Evolutionary conservation across 2,797 vertebrate genomes (phyloP).

Genomic region (Poecilia velifera): DNA sequence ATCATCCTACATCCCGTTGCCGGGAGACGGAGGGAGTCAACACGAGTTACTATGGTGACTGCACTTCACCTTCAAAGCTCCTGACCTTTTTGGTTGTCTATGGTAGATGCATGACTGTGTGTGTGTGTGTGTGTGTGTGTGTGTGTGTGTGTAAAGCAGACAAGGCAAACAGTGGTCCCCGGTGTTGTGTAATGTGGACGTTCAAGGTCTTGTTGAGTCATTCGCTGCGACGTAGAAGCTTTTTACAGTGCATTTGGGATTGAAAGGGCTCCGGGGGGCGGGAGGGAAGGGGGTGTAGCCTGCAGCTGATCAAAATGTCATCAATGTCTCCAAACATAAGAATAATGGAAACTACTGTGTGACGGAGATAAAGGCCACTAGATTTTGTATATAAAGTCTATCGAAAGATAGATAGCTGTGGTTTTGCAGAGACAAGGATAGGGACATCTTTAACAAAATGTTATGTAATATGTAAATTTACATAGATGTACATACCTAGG

Average conservation of each 20-base stretch:
- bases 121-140: conserved; percentile 32
- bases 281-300: background rate
- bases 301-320: conserved; percentile 14
- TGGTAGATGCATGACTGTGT: conserved; percentile 29
- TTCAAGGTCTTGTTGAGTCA: conserved; percentile 61
- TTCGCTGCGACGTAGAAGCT: conserved; percentile 39
- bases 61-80: conserved; percentile 80
- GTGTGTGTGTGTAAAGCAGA: conserved; percentile 29
- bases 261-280: conserved; percentile 16
- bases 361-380: background rate
- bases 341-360: background rate
- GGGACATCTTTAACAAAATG: background rate
- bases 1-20: conserved; percentile 81
- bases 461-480: background rate
- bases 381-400: background rate
- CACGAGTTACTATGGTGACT: conserved; percentile 80
- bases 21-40: conserved; percentile 78
- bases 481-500: background rate
- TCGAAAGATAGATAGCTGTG: background rate
- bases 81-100: conserved; percentile 70
- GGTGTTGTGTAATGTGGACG: conserved; percentile 62
- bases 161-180: conserved; percentile 17
- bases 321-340: background rate
- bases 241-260: conserved; percentile 25
- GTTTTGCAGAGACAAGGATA: background rate